Evolutionary conservation across 2,888 invertebrate species (phyloP).

Genomic region (Apamea crenata): DNA sequence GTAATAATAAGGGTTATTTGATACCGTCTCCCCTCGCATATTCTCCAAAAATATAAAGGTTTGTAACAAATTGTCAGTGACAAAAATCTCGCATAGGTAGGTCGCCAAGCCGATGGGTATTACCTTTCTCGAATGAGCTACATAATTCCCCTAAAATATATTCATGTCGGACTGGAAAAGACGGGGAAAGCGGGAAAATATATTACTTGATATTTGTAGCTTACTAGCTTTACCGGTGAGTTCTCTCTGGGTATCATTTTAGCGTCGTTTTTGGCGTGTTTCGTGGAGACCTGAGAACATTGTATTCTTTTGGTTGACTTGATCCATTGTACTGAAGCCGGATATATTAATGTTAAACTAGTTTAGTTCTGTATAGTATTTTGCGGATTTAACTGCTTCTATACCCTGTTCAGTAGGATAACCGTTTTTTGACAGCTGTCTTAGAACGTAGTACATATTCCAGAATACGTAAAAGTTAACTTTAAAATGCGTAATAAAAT

Average conservation of each 20-base stretch:
- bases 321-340: background rate
- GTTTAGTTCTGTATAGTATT: background rate
- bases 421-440: too few species aligned
- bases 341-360: background rate
- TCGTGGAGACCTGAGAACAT: background rate
- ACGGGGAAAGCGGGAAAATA: slow-evolving; percentile 38
- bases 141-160: slow-evolving; percentile 64
- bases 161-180: slow-evolving; percentile 46
- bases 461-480: too few species aligned
- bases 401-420: background rate
- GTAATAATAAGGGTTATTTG: slow-evolving; percentile 55
- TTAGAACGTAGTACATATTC: too few species aligned
- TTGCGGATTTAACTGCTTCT: background rate
- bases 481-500: too few species aligned
- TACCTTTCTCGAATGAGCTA: slow-evolving; percentile 57
- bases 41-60: slow-evolving; percentile 41
- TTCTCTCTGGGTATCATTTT: slow-evolving; percentile 29
- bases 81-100: slow-evolving; percentile 55
- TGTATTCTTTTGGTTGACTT: background rate
- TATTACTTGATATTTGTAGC: slow-evolving; percentile 54
- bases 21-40: slow-evolving; percentile 32
- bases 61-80: slow-evolving; percentile 59
- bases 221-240: slow-evolving; percentile 6
- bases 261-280: slow-evolving; percentile 1
- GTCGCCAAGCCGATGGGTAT: slow-evolving; percentile 49